Base-by-base conservation (phyloP, 1,140 invertebrate genomes). In the Euura saliciscinereae region DNA sequence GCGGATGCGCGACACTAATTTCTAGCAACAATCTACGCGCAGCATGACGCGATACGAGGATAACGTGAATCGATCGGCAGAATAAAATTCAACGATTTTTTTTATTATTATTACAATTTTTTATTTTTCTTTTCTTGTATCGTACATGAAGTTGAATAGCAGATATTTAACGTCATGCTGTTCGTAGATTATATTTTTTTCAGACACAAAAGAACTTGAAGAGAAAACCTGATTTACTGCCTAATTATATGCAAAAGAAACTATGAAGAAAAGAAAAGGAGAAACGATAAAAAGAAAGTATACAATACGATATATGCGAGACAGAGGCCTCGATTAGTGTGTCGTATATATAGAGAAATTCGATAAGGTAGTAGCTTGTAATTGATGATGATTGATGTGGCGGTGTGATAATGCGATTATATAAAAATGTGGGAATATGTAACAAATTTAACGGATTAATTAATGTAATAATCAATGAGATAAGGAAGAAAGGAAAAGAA, bases 1-100 rank as follows among this genome's bases (percentile, higher is more conserved):
- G 51, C 51, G 51, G 51, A 59, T 59, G 51, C 51, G 51, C 51
- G 51, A 59, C 51, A 59, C 51, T 59, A 59, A 59, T 59, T 59
- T 59, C 51, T 4, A 59, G 51, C 51, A 59, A 28, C 13, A 59
- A 59, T 59, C 51, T 59, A 59, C 51, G 51, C 51, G 13, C 51
- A 59, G 51, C 51, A 6, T 59, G 51, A 59, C 51, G 51, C 51
- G 51, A 3, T 28, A 28, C 28, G 28, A 28, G 28, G 28, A 28
- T 28, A 28, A 28, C 28, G 28, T 1, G 28, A 28, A 28, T 28
- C 28, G 28, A 28, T 28, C 28, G 28, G 28, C 0, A 28, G 28
- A 28, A 28, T 28, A 28, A 28, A 28, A 28, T 28, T 28, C 28
- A 28, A 28, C 28, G 28, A 28, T 28, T 28, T 28, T 28, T 28